Conservation (phyloP, 2,888 invertebrate species). For the Autographa pulchrina region DNA sequence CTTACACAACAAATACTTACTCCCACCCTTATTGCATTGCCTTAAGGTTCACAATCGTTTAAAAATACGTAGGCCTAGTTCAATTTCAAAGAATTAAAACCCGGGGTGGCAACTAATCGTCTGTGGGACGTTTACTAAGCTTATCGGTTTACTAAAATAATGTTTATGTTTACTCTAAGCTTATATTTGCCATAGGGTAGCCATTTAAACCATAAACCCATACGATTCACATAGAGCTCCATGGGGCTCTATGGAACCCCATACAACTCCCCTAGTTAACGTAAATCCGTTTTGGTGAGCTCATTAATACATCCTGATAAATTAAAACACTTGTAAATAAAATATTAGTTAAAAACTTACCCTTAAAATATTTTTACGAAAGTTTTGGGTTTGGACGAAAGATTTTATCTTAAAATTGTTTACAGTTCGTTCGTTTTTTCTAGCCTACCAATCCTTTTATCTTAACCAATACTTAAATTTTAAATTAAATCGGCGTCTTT, state of each 20-base stretch:
- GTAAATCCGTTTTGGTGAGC: slow-evolving; percentile 52
- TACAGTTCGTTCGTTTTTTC: neutral
- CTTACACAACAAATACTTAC: neutral
- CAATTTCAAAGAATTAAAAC: slow-evolving; percentile 44
- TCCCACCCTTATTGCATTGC: neutral
- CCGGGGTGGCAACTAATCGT: slow-evolving; percentile 77
- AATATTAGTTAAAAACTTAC: slow-evolving; percentile 7
- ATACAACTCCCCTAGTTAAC: slow-evolving; percentile 36
- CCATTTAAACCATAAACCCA: slow-evolving; percentile 74
- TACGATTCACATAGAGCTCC: slow-evolving; percentile 63
- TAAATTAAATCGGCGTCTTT: too few species aligned
- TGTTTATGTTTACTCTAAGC: slow-evolving; percentile 85
- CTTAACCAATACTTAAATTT: too few species aligned
- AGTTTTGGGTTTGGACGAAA: neutral
- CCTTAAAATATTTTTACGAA: neutral
- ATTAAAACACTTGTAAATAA: slow-evolving; percentile 44
- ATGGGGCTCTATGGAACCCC: slow-evolving; percentile 41
- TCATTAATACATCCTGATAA: slow-evolving; percentile 50
- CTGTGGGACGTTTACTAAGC: slow-evolving; percentile 81
- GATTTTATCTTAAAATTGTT: neutral
- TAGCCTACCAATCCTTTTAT: too few species aligned
- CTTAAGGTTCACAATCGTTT: slow-evolving; percentile 10
- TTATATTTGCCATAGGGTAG: slow-evolving; percentile 72
- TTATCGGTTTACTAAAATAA: slow-evolving; percentile 88
- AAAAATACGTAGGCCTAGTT: neutral